Percentiles rank a stretch among this genome's conserved stretches.
phyloP scores from a whole-genome alignment of 2,888 invertebrate species.

The Dasypogon diadema region DNA sequence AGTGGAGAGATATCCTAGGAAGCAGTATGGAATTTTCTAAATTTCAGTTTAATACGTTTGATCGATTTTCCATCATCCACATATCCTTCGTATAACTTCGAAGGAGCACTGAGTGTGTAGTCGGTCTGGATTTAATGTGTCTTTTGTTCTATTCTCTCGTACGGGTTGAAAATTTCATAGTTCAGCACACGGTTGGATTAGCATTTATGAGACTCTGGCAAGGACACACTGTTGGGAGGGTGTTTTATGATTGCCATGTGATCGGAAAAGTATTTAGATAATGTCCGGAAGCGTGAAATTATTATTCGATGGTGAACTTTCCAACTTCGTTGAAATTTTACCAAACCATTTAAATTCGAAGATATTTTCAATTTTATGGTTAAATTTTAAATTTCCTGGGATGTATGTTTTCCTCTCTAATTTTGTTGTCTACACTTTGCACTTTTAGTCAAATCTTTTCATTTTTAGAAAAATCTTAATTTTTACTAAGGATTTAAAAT shows the following conservation, averaged over 20 bases:
- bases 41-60: constrained; percentile 30
- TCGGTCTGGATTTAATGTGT: constrained; percentile 18
- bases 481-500: no score
- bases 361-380: no score
- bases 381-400: no score
- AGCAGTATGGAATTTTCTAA: constrained; percentile 5
- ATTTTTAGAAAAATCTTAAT: no score
- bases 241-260: constrained; percentile 7
- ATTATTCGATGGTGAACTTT: background rate
- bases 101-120: background rate
- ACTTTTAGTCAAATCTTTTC: no score
- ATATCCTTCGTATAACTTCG: background rate
- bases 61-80: constrained; percentile 22
- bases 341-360: no score
- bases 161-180: constrained; percentile 24
- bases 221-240: background rate
- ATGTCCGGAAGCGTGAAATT: constrained; percentile 23
- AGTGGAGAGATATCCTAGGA: background rate
- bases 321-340: no score
- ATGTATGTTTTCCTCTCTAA: no score
- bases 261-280: constrained; percentile 19
- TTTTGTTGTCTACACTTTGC: no score
- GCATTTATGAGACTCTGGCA: background rate
- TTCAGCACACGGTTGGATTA: constrained; percentile 26
- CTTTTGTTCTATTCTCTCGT: constrained; percentile 16